Percentiles rank a stretch among this genome's conserved stretches.
These are phyloP conservation scores for Campaea margaritaria DNA, from an alignment of 2,888 invertebrate genomes.

Conservation along the genomic window DNA sequence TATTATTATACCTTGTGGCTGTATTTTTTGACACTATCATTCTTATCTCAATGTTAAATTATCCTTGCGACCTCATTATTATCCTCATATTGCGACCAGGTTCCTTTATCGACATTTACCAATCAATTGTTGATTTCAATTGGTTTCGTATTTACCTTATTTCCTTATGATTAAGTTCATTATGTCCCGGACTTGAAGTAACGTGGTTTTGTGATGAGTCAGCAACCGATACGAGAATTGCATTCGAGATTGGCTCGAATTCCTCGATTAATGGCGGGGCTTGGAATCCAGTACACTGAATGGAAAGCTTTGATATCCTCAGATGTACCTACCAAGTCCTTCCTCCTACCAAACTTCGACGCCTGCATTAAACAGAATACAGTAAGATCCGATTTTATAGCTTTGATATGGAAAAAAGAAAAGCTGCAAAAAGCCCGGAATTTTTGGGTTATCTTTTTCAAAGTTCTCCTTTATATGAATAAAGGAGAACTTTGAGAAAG, in stretches of 20 bases:
- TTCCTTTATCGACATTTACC: too few species aligned
- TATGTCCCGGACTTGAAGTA: slow-evolving; percentile 8
- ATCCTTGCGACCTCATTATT: too few species aligned
- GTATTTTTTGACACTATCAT: slow-evolving; percentile 1
- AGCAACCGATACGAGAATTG: slow-evolving; percentile 20
- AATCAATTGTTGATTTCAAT: neutral
- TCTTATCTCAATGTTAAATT: neutral
- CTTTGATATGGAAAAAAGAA: neutral
- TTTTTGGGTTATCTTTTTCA: too few species aligned
- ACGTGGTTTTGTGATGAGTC: slow-evolving; percentile 20
- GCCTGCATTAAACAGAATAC: too few species aligned
- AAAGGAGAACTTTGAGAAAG: too few species aligned
- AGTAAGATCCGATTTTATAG: too few species aligned
- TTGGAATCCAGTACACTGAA: slow-evolving; percentile 11
- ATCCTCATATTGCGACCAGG: too few species aligned
- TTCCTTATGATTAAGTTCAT: too few species aligned
- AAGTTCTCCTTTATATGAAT: too few species aligned
- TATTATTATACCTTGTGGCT: neutral
- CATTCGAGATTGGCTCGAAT: slow-evolving; percentile 20
- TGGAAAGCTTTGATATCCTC: slow-evolving; percentile 23
- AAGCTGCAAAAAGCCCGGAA: too few species aligned
- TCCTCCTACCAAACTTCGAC: too few species aligned
- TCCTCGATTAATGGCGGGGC: slow-evolving; percentile 11
- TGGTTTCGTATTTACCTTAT: slow-evolving; percentile 2
- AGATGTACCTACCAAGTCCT: too few species aligned